These are phyloP conservation scores for Chloropsis cyanopogon DNA, from an alignment of 2,113 vertebrate species.

Conservation along the genomic window DNA sequence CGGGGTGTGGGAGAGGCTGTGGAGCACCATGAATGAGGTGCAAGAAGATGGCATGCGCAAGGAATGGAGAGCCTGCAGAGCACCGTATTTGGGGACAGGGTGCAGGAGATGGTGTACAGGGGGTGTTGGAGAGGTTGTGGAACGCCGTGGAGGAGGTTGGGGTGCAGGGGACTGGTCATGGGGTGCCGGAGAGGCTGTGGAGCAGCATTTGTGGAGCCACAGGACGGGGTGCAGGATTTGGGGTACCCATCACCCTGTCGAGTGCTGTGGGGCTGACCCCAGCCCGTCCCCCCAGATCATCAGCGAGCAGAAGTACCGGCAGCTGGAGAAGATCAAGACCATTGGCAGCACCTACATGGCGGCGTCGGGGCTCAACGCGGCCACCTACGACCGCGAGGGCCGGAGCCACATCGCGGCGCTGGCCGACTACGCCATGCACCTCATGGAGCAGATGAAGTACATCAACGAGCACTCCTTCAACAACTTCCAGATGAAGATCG, in stretches of 20 bases:
- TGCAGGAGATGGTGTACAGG: neutral
- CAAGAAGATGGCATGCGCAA: neutral
- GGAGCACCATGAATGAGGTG: neutral
- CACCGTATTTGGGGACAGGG: neutral
- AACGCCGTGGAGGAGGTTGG: fast-evolving
- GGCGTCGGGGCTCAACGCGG: constrained; percentile 89
- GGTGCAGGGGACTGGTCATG: neutral
- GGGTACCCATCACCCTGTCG: fast-evolving
- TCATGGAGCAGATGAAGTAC: constrained; percentile 48
- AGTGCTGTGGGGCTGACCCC: neutral
- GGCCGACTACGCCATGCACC: constrained; percentile 38
- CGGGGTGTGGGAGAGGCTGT: neutral
- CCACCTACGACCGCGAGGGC: constrained; percentile 82
- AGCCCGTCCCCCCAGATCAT: neutral
- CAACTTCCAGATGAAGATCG: constrained; percentile 42
- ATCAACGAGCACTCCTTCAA: constrained; percentile 43
- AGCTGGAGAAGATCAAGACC: constrained; percentile 97
- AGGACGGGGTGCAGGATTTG: neutral
- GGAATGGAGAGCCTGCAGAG: neutral
- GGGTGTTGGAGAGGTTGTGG: too few species aligned
- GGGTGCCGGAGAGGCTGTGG: neutral
- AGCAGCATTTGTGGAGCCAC: fast-evolving
- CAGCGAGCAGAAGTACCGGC: constrained; percentile 67
- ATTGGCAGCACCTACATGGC: constrained; percentile 97
- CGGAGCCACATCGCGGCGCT: constrained; percentile 19